Evolutionary conservation across 1,140 invertebrate genomes (phyloP).

Genomic region (Hydropsyche tenuis): DNA sequence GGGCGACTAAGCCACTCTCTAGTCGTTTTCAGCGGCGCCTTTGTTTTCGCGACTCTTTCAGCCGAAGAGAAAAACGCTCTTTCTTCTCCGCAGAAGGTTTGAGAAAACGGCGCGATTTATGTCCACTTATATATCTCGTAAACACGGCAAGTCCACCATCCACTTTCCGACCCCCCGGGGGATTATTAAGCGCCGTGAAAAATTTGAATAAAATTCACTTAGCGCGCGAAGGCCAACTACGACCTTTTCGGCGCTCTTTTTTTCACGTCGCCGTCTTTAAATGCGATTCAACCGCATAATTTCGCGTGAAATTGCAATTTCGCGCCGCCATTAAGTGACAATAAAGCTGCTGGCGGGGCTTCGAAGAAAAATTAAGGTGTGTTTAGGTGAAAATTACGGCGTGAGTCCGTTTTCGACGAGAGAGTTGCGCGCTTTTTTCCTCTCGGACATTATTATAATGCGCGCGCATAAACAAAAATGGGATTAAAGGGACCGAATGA

Average conservation of each 20-base stretch:
- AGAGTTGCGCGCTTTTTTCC: neutral
- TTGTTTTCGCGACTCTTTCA: slow-evolving; percentile 19
- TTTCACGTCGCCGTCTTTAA: neutral
- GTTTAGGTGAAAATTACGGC: neutral
- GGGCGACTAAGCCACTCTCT: slow-evolving; percentile 6
- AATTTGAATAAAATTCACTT: slow-evolving; percentile 49
- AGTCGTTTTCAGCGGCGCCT: neutral
- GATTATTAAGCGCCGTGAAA: slow-evolving; percentile 47
- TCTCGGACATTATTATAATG: neutral
- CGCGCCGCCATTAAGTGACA: slow-evolving; percentile 1
- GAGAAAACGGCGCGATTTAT: slow-evolving; percentile 42
- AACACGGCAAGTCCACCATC: slow-evolving; percentile 23
- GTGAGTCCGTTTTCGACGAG: neutral
- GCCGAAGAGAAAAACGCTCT: neutral
- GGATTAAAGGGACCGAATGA: neutral
- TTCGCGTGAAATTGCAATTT: slow-evolving; percentile 48
- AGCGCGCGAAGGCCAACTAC: slow-evolving; percentile 14
- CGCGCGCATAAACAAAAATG: neutral
- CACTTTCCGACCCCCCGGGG: slow-evolving; percentile 1
- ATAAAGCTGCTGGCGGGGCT: neutral
- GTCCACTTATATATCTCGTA: slow-evolving; percentile 38
- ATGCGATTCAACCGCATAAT: slow-evolving; percentile 42
- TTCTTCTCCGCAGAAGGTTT: neutral
- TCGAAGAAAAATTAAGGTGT: neutral
- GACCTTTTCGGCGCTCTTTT: neutral